Base-by-base conservation (phyloP, 2,888 invertebrate species). In the Diplazon laetatorius region DNA sequence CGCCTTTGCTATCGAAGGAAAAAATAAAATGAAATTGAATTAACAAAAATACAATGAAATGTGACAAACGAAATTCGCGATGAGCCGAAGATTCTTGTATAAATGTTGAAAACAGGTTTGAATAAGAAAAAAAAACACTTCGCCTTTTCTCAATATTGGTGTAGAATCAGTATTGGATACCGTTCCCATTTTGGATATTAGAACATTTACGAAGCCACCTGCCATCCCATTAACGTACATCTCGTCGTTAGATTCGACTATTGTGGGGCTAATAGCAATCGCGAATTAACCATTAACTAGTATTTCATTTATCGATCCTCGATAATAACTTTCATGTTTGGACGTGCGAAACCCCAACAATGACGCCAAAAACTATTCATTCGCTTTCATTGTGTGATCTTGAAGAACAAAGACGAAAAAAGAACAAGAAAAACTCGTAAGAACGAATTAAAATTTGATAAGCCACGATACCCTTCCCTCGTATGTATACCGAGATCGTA, bases 401-500 rank as follows among this genome's bases (percentile, higher is more conserved):
- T 20, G 30, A 57, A 48, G 4, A 30, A 30, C 30, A 30, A 30
- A 2, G 6, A 30, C 30, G 4, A 55, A 42, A 65, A 50, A 48
- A 63, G 42, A 20, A 50, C 57, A 60, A 57, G n/a, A 62, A 52
- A 60, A 60, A 68, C 52, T 71, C 46, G 35, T 66, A 46, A 22
- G 66, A 72, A 62, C 55, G 72, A 59, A 59, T 73, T 48, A 62
- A 48, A 72, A 50, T 18, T 39, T 55, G 44, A 60, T 37, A 60
- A 66, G 44, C 52, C 39, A 30, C 50, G 4, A 68, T 30, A 63
- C 35, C 39, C 44, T 39, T 10, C 12, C 39, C 57, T 59, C 59
- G 48, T 65, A 59, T 35, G 62, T 62, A 37, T 70, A 68, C 50
- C 76, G 76, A 76, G 76, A 76, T 59, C 70, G 76, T 76, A 70